A percentile compares a stretch with the other conserved stretches of the same genome.
phyloP scores from a whole-genome alignment of 2,888 invertebrate species.

The Macrosoma leucophasiata region DNA sequence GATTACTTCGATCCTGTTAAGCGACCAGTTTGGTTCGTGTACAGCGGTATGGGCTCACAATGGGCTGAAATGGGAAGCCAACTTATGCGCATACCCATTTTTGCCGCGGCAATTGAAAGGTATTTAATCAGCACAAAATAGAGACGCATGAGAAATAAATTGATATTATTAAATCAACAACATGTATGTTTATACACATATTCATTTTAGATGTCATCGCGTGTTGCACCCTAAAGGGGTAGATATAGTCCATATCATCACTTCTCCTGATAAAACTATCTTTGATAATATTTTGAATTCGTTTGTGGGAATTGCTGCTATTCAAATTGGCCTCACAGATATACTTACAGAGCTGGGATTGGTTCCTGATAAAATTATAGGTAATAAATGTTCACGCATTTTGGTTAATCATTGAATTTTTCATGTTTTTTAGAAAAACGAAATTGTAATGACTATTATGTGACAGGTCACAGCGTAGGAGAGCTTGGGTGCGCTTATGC shows the following conservation, averaged over 20 bases:
- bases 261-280: constrained; percentile 73
- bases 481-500: constrained; percentile 97
- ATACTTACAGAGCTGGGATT: constrained; percentile 71
- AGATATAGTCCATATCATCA: constrained; percentile 79
- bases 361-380: constrained; percentile 84
- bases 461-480: constrained; percentile 91
- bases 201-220: constrained; percentile 67
- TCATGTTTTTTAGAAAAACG: neutral
- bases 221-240: constrained; percentile 77
- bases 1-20: constrained; percentile 41
- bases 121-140: constrained; percentile 81
- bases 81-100: constrained; percentile 78
- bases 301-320: constrained; percentile 85
- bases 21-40: constrained; percentile 80
- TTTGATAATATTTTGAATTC: constrained; percentile 79
- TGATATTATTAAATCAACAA: no score
- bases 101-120: constrained; percentile 73
- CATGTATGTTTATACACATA: no score
- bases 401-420: neutral
- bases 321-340: constrained; percentile 76
- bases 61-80: constrained; percentile 81
- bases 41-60: constrained; percentile 84
- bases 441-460: neutral
- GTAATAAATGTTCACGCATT: no score
- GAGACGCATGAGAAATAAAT: constrained; percentile 78